Base-by-base conservation (phyloP, 2,113 vertebrate genomes). In the Otolemur garnettii region DNA sequence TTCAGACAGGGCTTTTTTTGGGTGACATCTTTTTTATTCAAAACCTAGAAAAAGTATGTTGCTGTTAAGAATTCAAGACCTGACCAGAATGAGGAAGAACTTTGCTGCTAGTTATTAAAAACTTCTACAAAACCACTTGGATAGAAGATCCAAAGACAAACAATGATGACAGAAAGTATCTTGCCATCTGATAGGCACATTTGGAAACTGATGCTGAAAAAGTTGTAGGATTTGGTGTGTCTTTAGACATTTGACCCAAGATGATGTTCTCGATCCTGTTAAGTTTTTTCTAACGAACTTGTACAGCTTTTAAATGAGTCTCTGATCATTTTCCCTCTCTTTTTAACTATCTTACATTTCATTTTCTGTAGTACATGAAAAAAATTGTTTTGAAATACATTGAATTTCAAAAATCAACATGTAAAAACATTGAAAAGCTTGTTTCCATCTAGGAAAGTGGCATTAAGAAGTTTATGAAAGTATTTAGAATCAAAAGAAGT, bases 401-500 rank as follows among this genome's bases (percentile, higher is more conserved):
- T 55, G 33, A 74, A 88, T 64, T 86, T 93, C 74, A n/a, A 75
- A 82, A 78, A 66, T 30, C 12, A 83, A 74, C 35, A 69, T n/a
- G 30, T 22, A 84, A 38, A 90, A 68, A 50, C 64, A 7, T 42
- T 68, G 71, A 84, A 90, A 90, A 93, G 33, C n/a, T 68, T 74
- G 30, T 57, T 82, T 81, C 33, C 59, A 45, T 75, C 26, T 82
- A 79, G 71, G 22, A 8, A 90, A n/a, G 35, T 69, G 35, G 33
- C 59, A 75, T 74, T 42, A 90, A 64, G 53, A 71, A 77, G 38
- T 69, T 68, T 85, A 91, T 30, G 18, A 59, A 71, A 60, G 78
- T 71, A 90, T 85, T 38, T 50, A 62, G 53, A 85, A 38, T 79
- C 80, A 90, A 83, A 94, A 75, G 60, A 90, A 62, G 62, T 85